Conservation (phyloP, 1,140 invertebrate genomes). For the Camponotus vicinus region DNA sequence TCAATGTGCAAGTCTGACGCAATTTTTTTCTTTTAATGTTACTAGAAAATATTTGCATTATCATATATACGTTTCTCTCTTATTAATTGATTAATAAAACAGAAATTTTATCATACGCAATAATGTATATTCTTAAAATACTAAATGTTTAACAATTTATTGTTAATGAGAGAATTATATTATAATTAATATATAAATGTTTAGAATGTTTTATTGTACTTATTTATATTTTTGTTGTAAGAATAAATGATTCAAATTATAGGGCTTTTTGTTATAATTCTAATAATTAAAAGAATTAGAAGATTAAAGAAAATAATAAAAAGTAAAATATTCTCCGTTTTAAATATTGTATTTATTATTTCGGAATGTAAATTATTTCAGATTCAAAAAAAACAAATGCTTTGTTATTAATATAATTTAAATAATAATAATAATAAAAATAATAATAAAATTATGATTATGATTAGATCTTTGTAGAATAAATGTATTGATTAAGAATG, state of each 20-base stretch:
- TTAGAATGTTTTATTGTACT: background rate
- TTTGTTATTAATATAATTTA: background rate
- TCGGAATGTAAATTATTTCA: background rate
- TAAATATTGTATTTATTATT: slow-evolving; percentile 21
- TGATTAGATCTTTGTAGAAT: background rate
- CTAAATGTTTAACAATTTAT: background rate
- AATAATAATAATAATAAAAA: background rate
- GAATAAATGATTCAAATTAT: background rate
- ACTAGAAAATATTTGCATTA: background rate
- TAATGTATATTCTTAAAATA: background rate
- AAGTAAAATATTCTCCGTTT: background rate
- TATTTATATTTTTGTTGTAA: background rate
- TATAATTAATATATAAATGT: background rate
- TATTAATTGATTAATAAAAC: background rate
- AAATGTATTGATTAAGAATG: background rate
- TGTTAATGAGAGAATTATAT: background rate
- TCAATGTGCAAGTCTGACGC: background rate
- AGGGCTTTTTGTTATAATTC: background rate
- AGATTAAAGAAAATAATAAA: background rate
- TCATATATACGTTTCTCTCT: background rate
- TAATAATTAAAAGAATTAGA: slow-evolving; percentile 1
- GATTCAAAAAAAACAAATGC: background rate
- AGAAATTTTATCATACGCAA: slow-evolving; percentile 13
- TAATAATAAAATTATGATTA: background rate
- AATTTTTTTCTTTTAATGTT: slow-evolving; percentile 3